A percentile compares a stretch with the other conserved stretches of the same genome.
Conservation (phyloP, 2,888 invertebrate species). For the Conchocele bisecta region DNA sequence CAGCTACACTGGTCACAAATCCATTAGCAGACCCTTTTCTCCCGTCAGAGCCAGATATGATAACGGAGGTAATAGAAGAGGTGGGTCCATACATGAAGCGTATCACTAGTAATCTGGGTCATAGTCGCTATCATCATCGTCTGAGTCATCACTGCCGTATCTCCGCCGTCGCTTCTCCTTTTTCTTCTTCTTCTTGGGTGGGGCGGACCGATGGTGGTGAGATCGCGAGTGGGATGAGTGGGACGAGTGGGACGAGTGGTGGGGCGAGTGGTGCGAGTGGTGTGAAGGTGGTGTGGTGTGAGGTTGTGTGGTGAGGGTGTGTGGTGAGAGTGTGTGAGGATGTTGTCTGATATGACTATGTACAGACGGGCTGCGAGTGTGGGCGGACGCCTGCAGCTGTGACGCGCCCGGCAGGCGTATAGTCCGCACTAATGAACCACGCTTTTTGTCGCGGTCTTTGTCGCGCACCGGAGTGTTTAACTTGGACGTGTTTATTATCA, state of each 20-base stretch:
- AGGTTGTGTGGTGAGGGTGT: slow-evolving; percentile 40
- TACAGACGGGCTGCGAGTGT: slow-evolving; percentile 35
- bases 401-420: slow-evolving; percentile 55
- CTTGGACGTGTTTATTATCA: slow-evolving; percentile 56
- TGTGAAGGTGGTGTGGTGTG: background rate
- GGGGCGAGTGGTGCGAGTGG: slow-evolving; percentile 28
- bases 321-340: slow-evolving; percentile 34
- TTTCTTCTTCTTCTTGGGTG: slow-evolving; percentile 65
- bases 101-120: slow-evolving; percentile 58
- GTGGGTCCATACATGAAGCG: no score
- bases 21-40: no score
- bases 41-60: no score
- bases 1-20: no score
- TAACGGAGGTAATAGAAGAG: no score
- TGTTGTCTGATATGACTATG: slow-evolving; percentile 47
- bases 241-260: slow-evolving; percentile 41
- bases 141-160: slow-evolving; percentile 73
- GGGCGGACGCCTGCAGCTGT: slow-evolving; percentile 52
- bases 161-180: slow-evolving; percentile 74
- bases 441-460: slow-evolving; percentile 55
- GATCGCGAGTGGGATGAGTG: slow-evolving; percentile 42
- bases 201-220: slow-evolving; percentile 46
- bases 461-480: slow-evolving; percentile 47
- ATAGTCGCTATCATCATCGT: slow-evolving; percentile 78
- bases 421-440: slow-evolving; percentile 54